Evolutionary conservation across 2,888 invertebrate genomes (phyloP).

Genomic region (Cantharis lateralis): DNA sequence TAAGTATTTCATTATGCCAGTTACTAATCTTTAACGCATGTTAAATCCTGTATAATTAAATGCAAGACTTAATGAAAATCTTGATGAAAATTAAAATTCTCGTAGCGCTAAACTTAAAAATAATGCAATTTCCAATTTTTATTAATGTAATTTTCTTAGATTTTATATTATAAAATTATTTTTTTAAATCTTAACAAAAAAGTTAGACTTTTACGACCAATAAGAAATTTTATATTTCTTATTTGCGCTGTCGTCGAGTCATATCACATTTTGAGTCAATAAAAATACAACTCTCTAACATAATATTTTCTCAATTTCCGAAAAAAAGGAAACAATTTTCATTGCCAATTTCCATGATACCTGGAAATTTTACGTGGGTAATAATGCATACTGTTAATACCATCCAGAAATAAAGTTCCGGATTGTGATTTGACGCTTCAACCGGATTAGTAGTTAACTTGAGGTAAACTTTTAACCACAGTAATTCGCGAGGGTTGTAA

Average conservation of each 20-base stretch:
- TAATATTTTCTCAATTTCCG: neutral
- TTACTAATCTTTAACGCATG: neutral
- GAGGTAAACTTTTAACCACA: constrained; percentile 3
- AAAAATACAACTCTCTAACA: neutral
- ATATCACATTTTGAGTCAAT: neutral
- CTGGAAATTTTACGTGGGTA: neutral
- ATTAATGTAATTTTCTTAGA: neutral
- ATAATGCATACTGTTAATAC: neutral
- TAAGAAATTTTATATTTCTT: neutral
- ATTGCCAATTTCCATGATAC: neutral
- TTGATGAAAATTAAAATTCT: neutral
- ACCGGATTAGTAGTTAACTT: constrained; percentile 10
- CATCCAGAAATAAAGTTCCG: neutral
- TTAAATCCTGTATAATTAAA: neutral
- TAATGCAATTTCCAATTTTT: neutral
- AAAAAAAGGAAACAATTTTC: neutral
- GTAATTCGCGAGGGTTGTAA: neutral
- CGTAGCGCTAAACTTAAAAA: neutral
- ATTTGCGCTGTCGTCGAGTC: neutral
- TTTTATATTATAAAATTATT: neutral
- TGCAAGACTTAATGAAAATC: neutral
- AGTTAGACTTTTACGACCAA: neutral
- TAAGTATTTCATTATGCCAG: neutral
- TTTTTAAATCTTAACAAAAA: neutral
- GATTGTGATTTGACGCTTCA: constrained; percentile 2